Percentiles rank a stretch among this genome's conserved stretches.
These are phyloP conservation scores for Herpailurus yagouaroundi DNA, from an alignment of 2,113 vertebrate species.

Conservation along the genomic window DNA sequence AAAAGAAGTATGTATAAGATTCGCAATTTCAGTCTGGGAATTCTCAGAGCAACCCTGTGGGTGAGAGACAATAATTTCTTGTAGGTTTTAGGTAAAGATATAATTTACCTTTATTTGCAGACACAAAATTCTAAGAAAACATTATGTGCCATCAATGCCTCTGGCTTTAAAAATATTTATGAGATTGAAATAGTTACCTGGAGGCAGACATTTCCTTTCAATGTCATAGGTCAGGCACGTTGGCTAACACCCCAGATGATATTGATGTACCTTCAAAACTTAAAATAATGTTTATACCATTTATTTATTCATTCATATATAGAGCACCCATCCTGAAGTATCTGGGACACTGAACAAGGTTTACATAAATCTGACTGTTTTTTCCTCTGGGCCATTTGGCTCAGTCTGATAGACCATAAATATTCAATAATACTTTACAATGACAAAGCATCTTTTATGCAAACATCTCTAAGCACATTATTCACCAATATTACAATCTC, in stretches of 20 bases:
- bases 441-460: slow-evolving; percentile 82
- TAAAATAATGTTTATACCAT: slow-evolving; percentile 73
- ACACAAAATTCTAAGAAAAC: slow-evolving; percentile 74
- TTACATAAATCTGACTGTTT: slow-evolving; percentile 81
- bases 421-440: slow-evolving; percentile 80
- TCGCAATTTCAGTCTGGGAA: background rate
- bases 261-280: slow-evolving; percentile 68
- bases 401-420: slow-evolving; percentile 77
- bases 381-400: slow-evolving; percentile 77
- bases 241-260: slow-evolving; percentile 66
- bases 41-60: background rate
- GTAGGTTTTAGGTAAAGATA: slow-evolving; percentile 73
- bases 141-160: slow-evolving; percentile 63
- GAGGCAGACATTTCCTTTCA: slow-evolving; percentile 73
- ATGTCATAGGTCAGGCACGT: slow-evolving; percentile 59
- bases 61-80: slow-evolving; percentile 54
- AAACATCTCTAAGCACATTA: slow-evolving; percentile 79
- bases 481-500: slow-evolving; percentile 76
- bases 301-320: slow-evolving; percentile 76
- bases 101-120: slow-evolving; percentile 77
- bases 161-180: slow-evolving; percentile 75
- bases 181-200: slow-evolving; percentile 63
- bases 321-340: slow-evolving; percentile 72
- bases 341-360: slow-evolving; percentile 77
- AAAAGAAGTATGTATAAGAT: background rate